A percentile compares a stretch with the other conserved stretches of the same genome.
These are phyloP conservation scores for Eulithis prunata DNA, from an alignment of 2,888 invertebrate species.

Conservation along the genomic window DNA sequence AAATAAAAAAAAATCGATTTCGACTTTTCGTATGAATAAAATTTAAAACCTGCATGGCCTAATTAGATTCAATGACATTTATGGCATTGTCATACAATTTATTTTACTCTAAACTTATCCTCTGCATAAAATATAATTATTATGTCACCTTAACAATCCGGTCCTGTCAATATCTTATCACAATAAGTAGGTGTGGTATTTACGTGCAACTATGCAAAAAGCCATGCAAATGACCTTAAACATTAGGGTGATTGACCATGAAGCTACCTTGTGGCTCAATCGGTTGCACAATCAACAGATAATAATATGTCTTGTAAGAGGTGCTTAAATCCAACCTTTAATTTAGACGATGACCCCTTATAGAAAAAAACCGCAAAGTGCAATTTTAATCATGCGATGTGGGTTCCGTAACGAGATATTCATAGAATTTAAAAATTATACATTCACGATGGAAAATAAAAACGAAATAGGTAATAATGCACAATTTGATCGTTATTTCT, in stretches of 20 bases:
- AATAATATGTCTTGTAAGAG: conserved; percentile 10
- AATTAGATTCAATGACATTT: no score
- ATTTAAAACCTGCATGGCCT: no score
- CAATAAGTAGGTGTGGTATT: not conserved
- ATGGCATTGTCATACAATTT: no score
- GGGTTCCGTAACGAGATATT: no score
- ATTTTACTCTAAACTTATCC: not conserved
- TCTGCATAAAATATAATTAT: not conserved
- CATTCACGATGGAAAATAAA: no score
- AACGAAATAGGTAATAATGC: no score
- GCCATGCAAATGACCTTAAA: conserved; percentile 12
- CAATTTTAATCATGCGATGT: not conserved
- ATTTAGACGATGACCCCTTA: conserved; percentile 7
- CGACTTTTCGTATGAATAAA: no score
- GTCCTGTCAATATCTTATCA: conserved; percentile 12
- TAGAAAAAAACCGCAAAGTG: not conserved
- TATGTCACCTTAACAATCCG: conserved; percentile 4
- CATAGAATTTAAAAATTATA: no score
- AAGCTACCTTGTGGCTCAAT: conserved; percentile 18
- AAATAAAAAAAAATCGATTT: no score
- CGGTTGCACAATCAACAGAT: conserved; percentile 12
- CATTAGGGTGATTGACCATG: conserved; percentile 19
- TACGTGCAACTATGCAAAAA: conserved; percentile 7
- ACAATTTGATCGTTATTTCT: no score
- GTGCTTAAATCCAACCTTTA: not conserved